Evolutionary conservation across 2,888 invertebrate genomes (phyloP), one percentile per base, ranked within the genome.

Genomic region (Calliphora vomitoria): DNA sequence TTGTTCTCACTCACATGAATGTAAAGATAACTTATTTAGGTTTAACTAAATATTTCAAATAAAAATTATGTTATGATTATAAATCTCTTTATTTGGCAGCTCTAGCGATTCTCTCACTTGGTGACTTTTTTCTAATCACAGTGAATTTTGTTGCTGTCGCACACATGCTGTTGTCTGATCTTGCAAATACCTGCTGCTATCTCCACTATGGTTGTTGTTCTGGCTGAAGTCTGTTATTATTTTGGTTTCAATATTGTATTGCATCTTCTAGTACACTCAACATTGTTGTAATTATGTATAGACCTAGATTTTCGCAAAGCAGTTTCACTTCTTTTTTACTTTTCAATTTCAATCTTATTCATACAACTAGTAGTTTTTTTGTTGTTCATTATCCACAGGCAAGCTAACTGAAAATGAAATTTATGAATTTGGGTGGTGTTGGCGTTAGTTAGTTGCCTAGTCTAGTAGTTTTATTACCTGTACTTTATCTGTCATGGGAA

Each of bases 371-470:
- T 44, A 13, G 58, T n/a, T 25, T 1, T 74, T 53, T 15, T 47
- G 8, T 13, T 31, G 11, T 44, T 47, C 10, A 25, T 68, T 55
- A 13, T 41, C 13, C n/a, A 47, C 13, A 50, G 15, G 55, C 66
- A 44, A 53, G 13, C 11, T 72, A 25, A 18, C 47, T 84, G 75
- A 85, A 81, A 85, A 75, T 53, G 68, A 81, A 85, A 80, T 75
- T 80, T 79, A 31, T 53, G 25, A 75, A 68, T 74, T 74, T 80
- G 41, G 85, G n/a, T 66, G 64, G 25, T 69, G 60, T 13, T 50
- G 76, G 50, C 75, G 47, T 68, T 76, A 13, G 47, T 68, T 76
- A 13, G n/a, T 31, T 41, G 76, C 31, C 50, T 11, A 8, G 47
- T 76, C 60, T 69, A 25, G 25, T 62, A 8, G n/a, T 60, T 68